Conservation (phyloP, 2,888 invertebrate genomes). For the Neelides folsomi region DNA sequence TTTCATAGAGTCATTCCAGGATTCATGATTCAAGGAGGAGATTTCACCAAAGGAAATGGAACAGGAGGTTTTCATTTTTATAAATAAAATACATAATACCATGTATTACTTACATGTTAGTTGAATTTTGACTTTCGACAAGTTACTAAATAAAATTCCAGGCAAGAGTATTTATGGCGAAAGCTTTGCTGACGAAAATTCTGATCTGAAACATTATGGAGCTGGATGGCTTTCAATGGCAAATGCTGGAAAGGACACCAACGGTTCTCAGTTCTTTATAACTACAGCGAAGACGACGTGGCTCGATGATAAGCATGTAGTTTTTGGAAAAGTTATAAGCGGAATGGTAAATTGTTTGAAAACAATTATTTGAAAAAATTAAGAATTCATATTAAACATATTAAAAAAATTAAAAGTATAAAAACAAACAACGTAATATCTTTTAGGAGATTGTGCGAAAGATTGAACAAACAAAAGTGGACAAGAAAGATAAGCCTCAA, state of each 20-base stretch:
- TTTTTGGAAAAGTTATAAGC: constrained; percentile 77
- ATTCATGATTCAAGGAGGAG: constrained; percentile 91
- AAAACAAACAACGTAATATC: too few species aligned
- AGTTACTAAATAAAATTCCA: neutral
- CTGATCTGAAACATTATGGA: constrained; percentile 88
- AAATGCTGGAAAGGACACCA: constrained; percentile 68
- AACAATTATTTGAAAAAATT: too few species aligned
- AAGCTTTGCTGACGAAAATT: constrained; percentile 85
- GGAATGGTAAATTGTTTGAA: too few species aligned
- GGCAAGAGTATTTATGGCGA: constrained; percentile 94
- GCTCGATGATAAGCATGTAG: constrained; percentile 93
- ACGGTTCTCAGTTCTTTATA: constrained; percentile 97
- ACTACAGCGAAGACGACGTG: constrained; percentile 93
- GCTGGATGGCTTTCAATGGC: constrained; percentile 92
- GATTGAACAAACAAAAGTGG: too few species aligned
- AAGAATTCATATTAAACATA: too few species aligned
- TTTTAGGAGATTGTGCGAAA: too few species aligned
- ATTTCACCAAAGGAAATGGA: constrained; percentile 94
- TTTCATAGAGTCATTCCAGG: constrained; percentile 92
- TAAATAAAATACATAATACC: constrained; percentile 37
- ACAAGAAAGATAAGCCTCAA: too few species aligned
- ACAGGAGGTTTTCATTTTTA: constrained; percentile 96
- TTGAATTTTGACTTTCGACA: neutral
- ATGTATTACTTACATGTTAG: neutral
- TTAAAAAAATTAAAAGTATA: too few species aligned